Evolutionary conservation across 2,888 invertebrate species (phyloP), one percentile per base, ranked within the genome.

Genomic region (Neoascia interrupta): DNA sequence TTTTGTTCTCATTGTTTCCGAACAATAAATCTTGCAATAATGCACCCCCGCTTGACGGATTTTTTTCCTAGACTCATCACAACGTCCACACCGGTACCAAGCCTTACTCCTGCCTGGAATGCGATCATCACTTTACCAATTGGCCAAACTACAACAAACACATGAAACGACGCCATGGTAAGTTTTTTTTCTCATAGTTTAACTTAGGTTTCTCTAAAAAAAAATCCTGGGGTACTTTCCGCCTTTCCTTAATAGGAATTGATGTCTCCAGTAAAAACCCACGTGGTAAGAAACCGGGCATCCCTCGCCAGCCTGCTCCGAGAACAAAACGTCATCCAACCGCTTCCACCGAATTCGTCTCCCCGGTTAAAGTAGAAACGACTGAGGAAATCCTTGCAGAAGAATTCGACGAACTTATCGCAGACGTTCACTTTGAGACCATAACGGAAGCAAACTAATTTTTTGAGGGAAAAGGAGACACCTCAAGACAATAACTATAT

Each of bases 111-210:
- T 95, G 95, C 83, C 86, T 91, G 28, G 92, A 92, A 79, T 95
- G 95, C 83, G 92, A 92, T 61, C 92, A 92, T 84, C 91, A 94
- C 84, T 95, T 95, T 82, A 94, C 94, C 0, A 94, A 95, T 85
- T 94, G 94, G 94, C 94, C 94, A 0, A 95, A 95, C 87, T 94
- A 94, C 83, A 94, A 94, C 83, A 95, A 95, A 83, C 95, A 95
- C 84, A 94, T 94, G 93, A 94, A 94, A 87, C 88, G 94, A 19
- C 89, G 94, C 21, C 94, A 94, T 79, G 92, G 92, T 28, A 91
- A 79, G 72, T 74, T 51, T 18, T 4, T 1, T 10, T 10, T 19
- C 6, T 3, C n/a, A 43, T 28, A 18, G 34, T 39, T 53, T 18
- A 10, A 21, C 6, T 43, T 43, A 13, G 18, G 19, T 13, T 4